Evolutionary conservation across 2,888 invertebrate species (phyloP).

Genomic region (Nasonovia ribisnigri): DNA sequence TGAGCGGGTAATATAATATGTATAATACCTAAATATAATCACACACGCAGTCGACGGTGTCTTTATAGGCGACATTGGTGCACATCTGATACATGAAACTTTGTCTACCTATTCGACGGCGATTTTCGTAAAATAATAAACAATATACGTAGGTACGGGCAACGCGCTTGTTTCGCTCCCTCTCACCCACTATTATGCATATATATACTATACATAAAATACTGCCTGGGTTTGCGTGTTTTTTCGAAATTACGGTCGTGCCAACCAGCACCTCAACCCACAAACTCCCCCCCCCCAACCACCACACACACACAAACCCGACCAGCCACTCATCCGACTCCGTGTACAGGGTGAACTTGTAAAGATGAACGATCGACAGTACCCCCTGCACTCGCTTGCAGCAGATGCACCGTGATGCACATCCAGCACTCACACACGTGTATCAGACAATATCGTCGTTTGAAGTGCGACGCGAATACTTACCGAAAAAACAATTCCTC

Average conservation of each 20-base stretch:
- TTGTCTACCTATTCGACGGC: background rate
- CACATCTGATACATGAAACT: background rate
- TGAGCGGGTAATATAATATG: too few species aligned
- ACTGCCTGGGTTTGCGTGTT: background rate
- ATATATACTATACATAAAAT: background rate
- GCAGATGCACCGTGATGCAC: background rate
- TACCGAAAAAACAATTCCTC: constrained; percentile 65
- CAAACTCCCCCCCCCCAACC: background rate
- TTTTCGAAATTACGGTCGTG: background rate
- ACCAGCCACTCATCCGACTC: background rate
- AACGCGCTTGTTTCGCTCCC: background rate
- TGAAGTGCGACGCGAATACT: constrained; percentile 1
- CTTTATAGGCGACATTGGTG: background rate
- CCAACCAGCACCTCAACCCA: background rate
- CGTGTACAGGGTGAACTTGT: background rate
- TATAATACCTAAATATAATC: too few species aligned
- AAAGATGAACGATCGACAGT: background rate
- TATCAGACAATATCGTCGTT: background rate
- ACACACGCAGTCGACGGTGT: background rate
- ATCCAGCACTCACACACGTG: background rate
- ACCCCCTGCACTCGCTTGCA: background rate
- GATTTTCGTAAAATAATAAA: background rate
- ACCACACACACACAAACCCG: background rate
- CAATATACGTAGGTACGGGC: background rate
- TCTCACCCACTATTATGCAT: background rate